phyloP scores from a whole-genome alignment of 2,888 invertebrate species.

The Agriopis leucophaearia region DNA sequence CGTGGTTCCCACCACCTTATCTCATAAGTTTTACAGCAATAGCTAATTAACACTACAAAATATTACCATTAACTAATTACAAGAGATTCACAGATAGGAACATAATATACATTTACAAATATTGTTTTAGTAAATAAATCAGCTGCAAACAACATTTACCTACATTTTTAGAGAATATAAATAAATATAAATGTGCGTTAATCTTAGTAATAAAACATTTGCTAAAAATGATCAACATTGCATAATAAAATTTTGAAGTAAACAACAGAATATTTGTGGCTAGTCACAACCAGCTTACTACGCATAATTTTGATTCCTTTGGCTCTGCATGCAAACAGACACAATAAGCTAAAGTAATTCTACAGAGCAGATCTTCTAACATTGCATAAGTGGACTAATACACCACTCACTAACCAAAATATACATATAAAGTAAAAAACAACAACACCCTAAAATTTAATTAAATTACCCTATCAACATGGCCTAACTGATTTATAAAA shows the following conservation, averaged over 20 bases:
- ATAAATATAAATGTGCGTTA: conserved; percentile 47
- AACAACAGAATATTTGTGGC: conserved; percentile 72
- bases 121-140: conserved; percentile 39
- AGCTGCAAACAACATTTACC: conserved; percentile 48
- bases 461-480: conserved; percentile 46
- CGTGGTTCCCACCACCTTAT: conserved; percentile 1
- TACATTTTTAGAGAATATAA: conserved; percentile 51
- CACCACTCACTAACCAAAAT: conserved; percentile 48
- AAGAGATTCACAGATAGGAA: conserved; percentile 68
- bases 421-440: conserved; percentile 52
- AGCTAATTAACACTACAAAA: conserved; percentile 12
- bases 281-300: conserved; percentile 71
- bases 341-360: conserved; percentile 39
- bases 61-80: conserved; percentile 53
- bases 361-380: conserved; percentile 52
- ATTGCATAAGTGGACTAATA: conserved; percentile 54
- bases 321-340: conserved; percentile 63
- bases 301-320: conserved; percentile 74
- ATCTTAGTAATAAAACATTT: conserved; percentile 53
- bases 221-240: conserved; percentile 63
- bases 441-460: conserved; percentile 52
- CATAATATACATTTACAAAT: conserved; percentile 53
- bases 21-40: conserved; percentile 6
- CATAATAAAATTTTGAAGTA: conserved; percentile 77
- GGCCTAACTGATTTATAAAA: conserved; percentile 32